phyloP scores from a whole-genome alignment of 2,888 invertebrate genomes.

The Arge pagana region DNA sequence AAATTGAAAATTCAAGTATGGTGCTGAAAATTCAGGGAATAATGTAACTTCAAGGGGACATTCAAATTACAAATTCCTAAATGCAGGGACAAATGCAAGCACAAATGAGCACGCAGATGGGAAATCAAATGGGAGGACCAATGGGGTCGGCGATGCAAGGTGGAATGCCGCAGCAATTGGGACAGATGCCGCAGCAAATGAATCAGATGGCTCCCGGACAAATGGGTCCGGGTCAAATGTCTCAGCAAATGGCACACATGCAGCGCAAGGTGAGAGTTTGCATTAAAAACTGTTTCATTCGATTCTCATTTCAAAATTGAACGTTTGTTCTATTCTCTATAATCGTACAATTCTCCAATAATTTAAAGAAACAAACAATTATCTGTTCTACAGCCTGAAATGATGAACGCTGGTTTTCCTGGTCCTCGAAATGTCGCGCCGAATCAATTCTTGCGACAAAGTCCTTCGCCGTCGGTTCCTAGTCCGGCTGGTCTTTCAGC shows the following conservation, averaged over 20 bases:
- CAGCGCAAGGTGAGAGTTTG: conserved; percentile 48
- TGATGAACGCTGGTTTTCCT: conserved; percentile 60
- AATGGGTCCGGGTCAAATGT: conserved; percentile 50
- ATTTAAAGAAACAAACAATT: conserved; percentile 17
- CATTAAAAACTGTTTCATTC: background rate
- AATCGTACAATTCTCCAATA: background rate
- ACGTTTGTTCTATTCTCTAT: conserved; percentile 5
- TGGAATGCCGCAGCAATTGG: conserved; percentile 44
- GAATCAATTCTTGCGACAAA: conserved; percentile 77
- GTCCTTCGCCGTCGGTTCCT: conserved; percentile 78
- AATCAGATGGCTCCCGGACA: conserved; percentile 54
- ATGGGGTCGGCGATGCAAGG: conserved; percentile 48
- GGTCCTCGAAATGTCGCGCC: conserved; percentile 70
- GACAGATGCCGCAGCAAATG: conserved; percentile 42
- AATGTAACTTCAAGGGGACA: no score
- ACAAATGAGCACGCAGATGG: conserved; percentile 51
- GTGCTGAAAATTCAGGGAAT: no score
- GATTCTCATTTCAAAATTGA: background rate
- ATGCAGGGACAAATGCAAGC: conserved; percentile 38
- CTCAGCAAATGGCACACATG: conserved; percentile 60
- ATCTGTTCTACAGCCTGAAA: conserved; percentile 51
- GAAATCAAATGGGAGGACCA: conserved; percentile 51
- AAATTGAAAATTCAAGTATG: no score
- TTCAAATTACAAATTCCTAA: no score
- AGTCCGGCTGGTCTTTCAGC: conserved; percentile 70